phyloP scores from a whole-genome alignment of 2,113 vertebrate genomes.

The Bufo bufo region DNA sequence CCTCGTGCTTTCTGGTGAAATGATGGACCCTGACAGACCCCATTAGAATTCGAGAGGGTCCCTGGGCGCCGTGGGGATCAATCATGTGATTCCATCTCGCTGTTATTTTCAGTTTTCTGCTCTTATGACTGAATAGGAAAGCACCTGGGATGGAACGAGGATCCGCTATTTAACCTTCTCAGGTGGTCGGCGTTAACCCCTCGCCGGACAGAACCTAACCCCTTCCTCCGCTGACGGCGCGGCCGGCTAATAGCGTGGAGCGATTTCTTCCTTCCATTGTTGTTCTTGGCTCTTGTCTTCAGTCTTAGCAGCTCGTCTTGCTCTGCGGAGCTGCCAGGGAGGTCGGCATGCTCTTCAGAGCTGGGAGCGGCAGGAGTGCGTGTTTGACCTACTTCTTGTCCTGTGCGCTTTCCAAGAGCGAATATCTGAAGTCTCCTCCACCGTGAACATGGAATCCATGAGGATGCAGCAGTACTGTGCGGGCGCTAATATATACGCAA shows the following conservation, averaged over 20 bases:
- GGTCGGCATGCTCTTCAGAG: neutral
- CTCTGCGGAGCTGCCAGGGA: slow-evolving; percentile 8
- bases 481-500: neutral
- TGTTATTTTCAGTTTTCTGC: no score
- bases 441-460: neutral
- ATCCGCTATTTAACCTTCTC: no score
- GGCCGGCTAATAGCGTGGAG: neutral
- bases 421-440: neutral
- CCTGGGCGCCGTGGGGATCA: no score
- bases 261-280: slow-evolving; percentile 36
- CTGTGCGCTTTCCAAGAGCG: neutral
- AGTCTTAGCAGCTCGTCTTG: neutral
- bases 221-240: neutral
- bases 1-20: no score
- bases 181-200: neutral
- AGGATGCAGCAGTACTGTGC: neutral
- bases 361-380: neutral
- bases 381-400: neutral
- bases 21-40: no score
- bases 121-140: no score
- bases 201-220: neutral
- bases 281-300: neutral
- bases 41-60: no score
- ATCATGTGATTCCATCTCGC: no score
- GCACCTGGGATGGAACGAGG: no score